Base-by-base conservation (phyloP, 2,888 invertebrate genomes). In the Ophion costatus region DNA sequence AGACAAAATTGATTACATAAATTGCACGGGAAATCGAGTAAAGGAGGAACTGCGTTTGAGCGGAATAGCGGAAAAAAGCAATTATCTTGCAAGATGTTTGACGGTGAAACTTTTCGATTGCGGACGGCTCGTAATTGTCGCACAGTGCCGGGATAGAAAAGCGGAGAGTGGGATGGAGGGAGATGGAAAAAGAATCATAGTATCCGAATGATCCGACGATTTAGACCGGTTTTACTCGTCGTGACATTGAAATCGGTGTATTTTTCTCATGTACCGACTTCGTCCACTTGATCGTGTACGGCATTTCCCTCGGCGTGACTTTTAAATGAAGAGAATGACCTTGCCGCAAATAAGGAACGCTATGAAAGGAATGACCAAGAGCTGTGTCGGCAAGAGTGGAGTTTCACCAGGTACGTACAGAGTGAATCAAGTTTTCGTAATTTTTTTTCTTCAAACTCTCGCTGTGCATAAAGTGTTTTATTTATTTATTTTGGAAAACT, bases 321-420 rank as follows among this genome's bases (percentile, higher is more conserved):
- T 45, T 29, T 20, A 64, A 81, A 70, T 33, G 22, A 76, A 89
- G 89, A 85, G 86, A 82, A 85, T 92, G 86, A 84, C 83, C 5
- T 5, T 95, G 93, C 95, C 95, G 64, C 96, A 97, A 92, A 94
- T 96, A 88, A 95, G 90, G 89, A 94, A 95, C n/a, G 95, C 96
- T 0, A 94, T 95, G 2, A 96, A 95, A 92, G 94, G 96, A 90
- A 95, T 96, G 93, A 94, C 95, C 70, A 96, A 96, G 90, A 93
- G 95, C 0, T 97, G 96, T 88, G 94, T 95, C 76, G 95, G 95
- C 2, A 96, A 96, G 93, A 95, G 94, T 79, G 95, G 95, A 88
- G 94, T 94, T 22, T 93, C 94, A 59, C 94, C 95, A 88, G 96
- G 96, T 96, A 93, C 93, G 89, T 86, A 22, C 20, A n/a, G 51